Evolutionary conservation across 2,797 vertebrate species (phyloP).

Genomic region (Enteromius anoplus): DNA sequence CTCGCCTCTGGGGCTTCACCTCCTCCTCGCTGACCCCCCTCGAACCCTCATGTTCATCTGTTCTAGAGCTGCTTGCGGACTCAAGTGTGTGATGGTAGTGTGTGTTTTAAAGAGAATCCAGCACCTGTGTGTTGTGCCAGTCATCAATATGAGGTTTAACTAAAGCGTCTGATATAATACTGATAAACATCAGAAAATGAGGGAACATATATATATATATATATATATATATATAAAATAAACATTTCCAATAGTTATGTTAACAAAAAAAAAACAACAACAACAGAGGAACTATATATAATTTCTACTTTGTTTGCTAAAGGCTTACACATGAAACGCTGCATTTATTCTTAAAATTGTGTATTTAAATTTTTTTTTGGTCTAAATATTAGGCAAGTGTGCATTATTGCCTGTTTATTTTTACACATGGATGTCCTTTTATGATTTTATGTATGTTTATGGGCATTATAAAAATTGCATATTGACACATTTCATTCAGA

Average conservation of each 20-base stretch:
- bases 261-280: not conserved
- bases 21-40: conserved; percentile 76
- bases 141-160: not conserved
- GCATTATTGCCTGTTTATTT: not conserved
- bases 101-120: conserved; percentile 18
- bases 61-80: conserved; percentile 26
- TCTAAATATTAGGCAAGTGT: not conserved
- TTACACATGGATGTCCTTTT: not conserved
- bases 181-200: not conserved
- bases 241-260: not conserved
- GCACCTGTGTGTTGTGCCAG: not conserved
- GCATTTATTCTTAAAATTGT: not conserved
- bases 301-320: no score
- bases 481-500: not conserved
- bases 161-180: not conserved
- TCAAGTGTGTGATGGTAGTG: conserved; percentile 9
- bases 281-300: not conserved
- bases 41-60: conserved; percentile 62
- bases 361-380: not conserved
- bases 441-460: not conserved
- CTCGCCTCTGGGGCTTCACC: conserved; percentile 78
- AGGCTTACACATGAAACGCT: not conserved
- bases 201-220: no score
- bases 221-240: no score
- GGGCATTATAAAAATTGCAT: not conserved